Conservation (phyloP, 2,797 vertebrate species). For the Geotrypetes seraphini region DNA sequence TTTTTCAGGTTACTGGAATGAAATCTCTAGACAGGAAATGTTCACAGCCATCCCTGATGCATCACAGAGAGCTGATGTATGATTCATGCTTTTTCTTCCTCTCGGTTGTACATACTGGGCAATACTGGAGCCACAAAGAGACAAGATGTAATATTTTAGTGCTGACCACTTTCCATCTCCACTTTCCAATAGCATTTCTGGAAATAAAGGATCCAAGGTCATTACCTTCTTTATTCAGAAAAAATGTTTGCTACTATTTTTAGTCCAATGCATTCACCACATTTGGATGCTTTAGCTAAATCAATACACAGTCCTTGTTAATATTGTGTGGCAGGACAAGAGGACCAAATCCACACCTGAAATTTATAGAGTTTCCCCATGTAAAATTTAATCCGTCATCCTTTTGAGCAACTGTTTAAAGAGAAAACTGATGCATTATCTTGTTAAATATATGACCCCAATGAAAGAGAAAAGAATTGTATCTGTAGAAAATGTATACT, state of each 20-base stretch:
- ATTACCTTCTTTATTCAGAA: neutral
- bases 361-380: no score
- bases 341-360: no score
- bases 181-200: neutral
- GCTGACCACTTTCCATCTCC: neutral
- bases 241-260: neutral
- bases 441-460: no score
- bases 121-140: conserved; percentile 2
- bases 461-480: no score
- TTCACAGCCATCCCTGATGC: conserved; percentile 30
- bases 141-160: neutral
- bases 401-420: no score
- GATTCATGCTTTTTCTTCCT: conserved; percentile 35
- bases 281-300: neutral
- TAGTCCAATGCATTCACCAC: neutral
- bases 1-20: conserved; percentile 44
- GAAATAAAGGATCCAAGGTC: neutral
- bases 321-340: accelerated
- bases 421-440: no score
- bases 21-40: conserved; percentile 42
- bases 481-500: no score
- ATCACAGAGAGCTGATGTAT: conserved; percentile 31
- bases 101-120: conserved; percentile 15
- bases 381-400: no score
- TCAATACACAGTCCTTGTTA: accelerated